Evolutionary conservation across 30 jellyfish, hydroid and myxozoan genomes (phyloP), one percentile per base, ranked within the genome.

Genomic region (Chrysaora quinquecirrha): DNA sequence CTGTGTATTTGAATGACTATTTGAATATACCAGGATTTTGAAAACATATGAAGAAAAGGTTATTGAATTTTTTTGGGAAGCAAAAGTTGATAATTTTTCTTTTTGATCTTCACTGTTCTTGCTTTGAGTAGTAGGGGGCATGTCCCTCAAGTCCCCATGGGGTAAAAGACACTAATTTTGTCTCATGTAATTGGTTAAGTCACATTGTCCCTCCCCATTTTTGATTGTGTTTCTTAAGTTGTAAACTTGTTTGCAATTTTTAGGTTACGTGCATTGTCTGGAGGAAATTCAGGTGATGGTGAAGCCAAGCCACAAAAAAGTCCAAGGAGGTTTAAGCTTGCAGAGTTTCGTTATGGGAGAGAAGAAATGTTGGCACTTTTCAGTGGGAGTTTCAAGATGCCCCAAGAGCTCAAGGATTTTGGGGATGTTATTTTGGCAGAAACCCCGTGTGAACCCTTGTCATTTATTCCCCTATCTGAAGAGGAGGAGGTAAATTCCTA

Each of bases 311-410:
- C 99, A 0, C 64, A 72, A 65, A 76, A 90, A 56, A 77, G 96
- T 7, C 76, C 85, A 27, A 84, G 83, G 38, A 89, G 90, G 52
- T 95, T 89, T 89, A 95, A 89, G 84, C 73, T 95, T 80, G 99
- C 99, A 2, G 99, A 95, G 83, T 87, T 86, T 82, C 99, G 99
- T 0, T 95, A 95, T 76, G 97, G 99, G 35, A 77, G 97, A 34
- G 99, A 95, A 73, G 99, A 95, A 75, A 95, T 95, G 99, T 64
- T 95, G 79, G 97, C 96, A 14, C 82, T 95, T 9, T 84, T 88
- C 62, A 60, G 78, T 28, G 97, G 77, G 18, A 56, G 71, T 46
- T 62, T 83, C 69, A 86, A 72, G 10, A 68, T 82, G 74, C 97
- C 99, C 16, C 92, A 71, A 23, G 97, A 91, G 20, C 66, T 95